phyloP scores from a whole-genome alignment of 2,113 vertebrate genomes.

The Malaclemys terrapin region DNA sequence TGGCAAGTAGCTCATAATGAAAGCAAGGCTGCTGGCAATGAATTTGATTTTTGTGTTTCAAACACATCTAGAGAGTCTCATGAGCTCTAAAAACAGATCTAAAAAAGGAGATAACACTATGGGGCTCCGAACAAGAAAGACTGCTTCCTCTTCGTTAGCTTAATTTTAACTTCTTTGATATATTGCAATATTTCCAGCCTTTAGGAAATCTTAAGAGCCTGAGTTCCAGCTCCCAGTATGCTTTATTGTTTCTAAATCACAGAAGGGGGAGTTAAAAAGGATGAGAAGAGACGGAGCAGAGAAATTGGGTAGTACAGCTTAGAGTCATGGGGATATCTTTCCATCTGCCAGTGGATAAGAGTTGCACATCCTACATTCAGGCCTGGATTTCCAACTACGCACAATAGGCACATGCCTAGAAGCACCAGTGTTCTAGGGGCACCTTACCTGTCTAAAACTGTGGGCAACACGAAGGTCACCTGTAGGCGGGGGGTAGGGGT shows the following conservation, averaged over 20 bases:
- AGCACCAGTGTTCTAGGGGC: too few species aligned
- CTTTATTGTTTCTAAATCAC: conserved; percentile 26
- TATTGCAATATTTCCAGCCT: fast-evolving
- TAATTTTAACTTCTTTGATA: neutral
- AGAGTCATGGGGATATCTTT: neutral
- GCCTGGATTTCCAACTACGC: too few species aligned
- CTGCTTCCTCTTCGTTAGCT: neutral
- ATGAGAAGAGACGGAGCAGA: neutral
- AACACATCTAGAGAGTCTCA: neutral
- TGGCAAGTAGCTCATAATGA: neutral
- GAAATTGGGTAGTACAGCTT: neutral
- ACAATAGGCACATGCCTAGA: too few species aligned
- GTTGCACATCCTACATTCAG: neutral
- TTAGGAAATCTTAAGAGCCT: neutral
- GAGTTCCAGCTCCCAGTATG: neutral
- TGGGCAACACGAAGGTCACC: too few species aligned
- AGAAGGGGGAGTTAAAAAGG: neutral
- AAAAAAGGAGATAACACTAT: neutral
- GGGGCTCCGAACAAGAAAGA: neutral
- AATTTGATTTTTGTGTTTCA: neutral
- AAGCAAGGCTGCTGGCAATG: conserved; percentile 28
- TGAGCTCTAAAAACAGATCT: neutral
- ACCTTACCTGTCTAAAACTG: too few species aligned
- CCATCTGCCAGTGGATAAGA: neutral
- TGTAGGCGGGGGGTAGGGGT: too few species aligned